phyloP scores from a whole-genome alignment of 2,888 invertebrate species.

The Tetragnatha montana region DNA sequence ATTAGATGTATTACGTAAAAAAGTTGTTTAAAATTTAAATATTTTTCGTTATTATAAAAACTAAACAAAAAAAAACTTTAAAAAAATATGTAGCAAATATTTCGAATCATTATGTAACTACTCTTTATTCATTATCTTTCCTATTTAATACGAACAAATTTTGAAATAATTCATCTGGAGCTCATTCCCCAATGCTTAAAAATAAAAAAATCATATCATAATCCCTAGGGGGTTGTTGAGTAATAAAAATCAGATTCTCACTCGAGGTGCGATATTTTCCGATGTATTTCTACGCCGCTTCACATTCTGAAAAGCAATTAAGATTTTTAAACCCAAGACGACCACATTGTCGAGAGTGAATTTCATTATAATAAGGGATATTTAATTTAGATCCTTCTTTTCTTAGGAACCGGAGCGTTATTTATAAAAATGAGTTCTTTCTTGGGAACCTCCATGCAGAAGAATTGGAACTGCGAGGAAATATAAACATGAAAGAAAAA shows the following conservation, averaged over 20 bases:
- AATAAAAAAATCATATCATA: conserved; percentile 10
- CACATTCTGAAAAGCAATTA: conserved; percentile 10
- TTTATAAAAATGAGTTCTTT: not conserved
- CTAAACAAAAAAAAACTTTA: too few species aligned
- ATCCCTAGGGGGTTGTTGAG: conserved; percentile 4
- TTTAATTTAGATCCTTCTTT: conserved; percentile 23
- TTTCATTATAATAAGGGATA: conserved; percentile 21
- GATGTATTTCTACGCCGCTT: not conserved
- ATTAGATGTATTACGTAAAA: too few species aligned
- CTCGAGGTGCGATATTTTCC: not conserved
- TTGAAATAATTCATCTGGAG: not conserved
- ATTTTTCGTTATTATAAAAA: too few species aligned
- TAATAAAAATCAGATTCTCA: conserved; percentile 16
- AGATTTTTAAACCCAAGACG: not conserved
- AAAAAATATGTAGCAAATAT: too few species aligned
- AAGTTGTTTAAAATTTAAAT: too few species aligned
- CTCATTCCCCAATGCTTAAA: not conserved
- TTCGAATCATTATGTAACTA: too few species aligned
- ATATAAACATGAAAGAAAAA: conserved; percentile 16
- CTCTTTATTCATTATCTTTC: not conserved
- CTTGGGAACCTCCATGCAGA: not conserved
- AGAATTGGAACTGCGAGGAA: not conserved
- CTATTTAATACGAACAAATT: not conserved
- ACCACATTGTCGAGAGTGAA: not conserved
- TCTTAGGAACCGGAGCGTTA: not conserved